phyloP scores from a whole-genome alignment of 2,888 invertebrate species.

The Troilus luridus region DNA sequence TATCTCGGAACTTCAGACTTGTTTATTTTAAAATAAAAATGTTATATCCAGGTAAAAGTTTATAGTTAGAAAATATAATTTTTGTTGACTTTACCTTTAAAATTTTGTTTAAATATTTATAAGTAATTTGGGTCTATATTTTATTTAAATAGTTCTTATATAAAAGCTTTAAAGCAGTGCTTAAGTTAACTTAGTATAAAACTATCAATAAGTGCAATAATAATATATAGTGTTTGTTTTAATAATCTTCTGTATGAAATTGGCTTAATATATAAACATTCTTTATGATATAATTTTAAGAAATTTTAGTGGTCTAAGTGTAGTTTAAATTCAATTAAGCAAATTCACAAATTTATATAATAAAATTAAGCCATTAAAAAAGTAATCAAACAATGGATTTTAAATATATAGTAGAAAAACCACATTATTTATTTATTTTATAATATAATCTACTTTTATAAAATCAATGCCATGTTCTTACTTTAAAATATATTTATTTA shows the following conservation, averaged over 20 bases:
- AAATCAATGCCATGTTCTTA: background rate
- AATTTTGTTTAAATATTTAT: background rate
- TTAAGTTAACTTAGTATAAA: background rate
- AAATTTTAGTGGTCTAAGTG: background rate
- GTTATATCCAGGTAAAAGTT: too few species aligned
- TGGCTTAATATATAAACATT: background rate
- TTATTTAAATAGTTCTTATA: background rate
- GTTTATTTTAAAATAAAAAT: background rate
- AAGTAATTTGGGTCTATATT: background rate
- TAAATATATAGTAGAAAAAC: background rate
- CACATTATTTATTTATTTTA: slow-evolving; percentile 33
- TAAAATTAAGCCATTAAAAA: background rate
- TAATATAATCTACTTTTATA: background rate
- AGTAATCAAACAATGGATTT: background rate
- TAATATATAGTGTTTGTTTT: background rate
- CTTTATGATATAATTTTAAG: background rate
- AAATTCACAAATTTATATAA: background rate
- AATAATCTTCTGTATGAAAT: background rate
- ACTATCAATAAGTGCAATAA: background rate
- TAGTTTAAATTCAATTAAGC: slow-evolving; percentile 19
- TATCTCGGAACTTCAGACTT: background rate
- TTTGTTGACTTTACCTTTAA: background rate
- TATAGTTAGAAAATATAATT: background rate
- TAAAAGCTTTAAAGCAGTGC: background rate
- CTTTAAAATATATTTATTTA: background rate